phyloP scores from a whole-genome alignment of 2,113 vertebrate species.

The Tiliqua scincoides region DNA sequence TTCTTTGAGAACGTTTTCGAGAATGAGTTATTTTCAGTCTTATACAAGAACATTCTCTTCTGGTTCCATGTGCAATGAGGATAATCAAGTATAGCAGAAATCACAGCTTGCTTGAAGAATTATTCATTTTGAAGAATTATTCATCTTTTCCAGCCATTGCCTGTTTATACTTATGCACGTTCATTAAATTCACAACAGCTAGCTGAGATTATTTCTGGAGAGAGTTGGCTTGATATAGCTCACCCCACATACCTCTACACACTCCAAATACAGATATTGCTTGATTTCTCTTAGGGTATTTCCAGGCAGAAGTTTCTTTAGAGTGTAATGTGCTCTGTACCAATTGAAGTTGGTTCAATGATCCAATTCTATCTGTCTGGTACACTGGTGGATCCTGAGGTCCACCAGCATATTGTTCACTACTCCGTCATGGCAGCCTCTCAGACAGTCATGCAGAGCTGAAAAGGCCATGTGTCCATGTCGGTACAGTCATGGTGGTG shows the following conservation, averaged over 20 bases:
- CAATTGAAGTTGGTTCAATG: no score
- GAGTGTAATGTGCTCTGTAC: not conserved
- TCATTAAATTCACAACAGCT: not conserved
- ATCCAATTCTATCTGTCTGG: no score
- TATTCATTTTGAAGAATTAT: conserved; percentile 7
- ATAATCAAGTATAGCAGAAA: not conserved
- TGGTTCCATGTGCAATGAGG: not conserved
- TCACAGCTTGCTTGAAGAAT: not conserved
- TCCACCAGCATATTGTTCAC: no score
- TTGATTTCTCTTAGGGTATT: not conserved
- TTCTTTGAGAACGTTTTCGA: not conserved
- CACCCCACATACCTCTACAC: no score
- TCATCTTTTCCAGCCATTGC: not conserved
- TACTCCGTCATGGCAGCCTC: no score
- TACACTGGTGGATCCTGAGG: no score
- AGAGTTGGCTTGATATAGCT: not conserved
- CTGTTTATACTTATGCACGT: not conserved
- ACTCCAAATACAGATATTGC: not conserved
- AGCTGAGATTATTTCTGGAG: not conserved
- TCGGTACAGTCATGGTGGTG: no score
- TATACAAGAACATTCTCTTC: conserved; percentile 3
- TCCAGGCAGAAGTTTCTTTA: not conserved
- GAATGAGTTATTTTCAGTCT: conserved; percentile 19
- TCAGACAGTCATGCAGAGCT: no score
- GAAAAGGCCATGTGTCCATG: no score